Conservation (phyloP, 2,888 invertebrate species). For the Heliconius erato region DNA sequence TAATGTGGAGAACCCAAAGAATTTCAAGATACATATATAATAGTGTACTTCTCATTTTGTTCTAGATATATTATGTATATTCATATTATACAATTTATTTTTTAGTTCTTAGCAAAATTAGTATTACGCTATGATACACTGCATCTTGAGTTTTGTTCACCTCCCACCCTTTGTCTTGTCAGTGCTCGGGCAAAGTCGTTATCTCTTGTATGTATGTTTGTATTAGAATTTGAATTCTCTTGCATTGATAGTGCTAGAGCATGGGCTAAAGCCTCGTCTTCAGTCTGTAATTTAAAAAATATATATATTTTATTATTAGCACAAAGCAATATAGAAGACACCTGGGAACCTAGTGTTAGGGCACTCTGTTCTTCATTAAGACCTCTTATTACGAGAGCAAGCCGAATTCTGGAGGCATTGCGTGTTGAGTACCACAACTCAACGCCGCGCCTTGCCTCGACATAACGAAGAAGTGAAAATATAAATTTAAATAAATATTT, state of each 20-base stretch:
- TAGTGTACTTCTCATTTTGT: neutral
- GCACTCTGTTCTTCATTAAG: no score
- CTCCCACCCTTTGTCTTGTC: slow-evolving; percentile 73
- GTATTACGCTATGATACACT: slow-evolving; percentile 67
- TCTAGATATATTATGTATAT: neutral
- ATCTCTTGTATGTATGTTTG: slow-evolving; percentile 72
- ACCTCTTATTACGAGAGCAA: no score
- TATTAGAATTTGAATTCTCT: slow-evolving; percentile 60
- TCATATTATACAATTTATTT: neutral
- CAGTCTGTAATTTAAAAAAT: slow-evolving; percentile 84
- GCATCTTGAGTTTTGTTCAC: slow-evolving; percentile 75
- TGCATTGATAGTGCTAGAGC: slow-evolving; percentile 92
- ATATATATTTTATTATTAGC: neutral
- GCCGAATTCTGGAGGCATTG: no score
- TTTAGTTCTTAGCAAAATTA: neutral
- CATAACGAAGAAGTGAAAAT: no score
- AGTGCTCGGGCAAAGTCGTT: slow-evolving; percentile 83
- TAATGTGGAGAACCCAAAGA: neutral
- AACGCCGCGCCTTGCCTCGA: no score
- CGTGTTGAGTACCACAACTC: no score
- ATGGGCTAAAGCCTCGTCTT: slow-evolving; percentile 96
- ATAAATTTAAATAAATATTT: no score
- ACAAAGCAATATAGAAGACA: neutral
- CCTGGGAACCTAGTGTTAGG: no score
- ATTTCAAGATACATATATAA: slow-evolving; percentile 8